phyloP scores from a whole-genome alignment of 2,888 invertebrate genomes.

The Graphium colonna region DNA sequence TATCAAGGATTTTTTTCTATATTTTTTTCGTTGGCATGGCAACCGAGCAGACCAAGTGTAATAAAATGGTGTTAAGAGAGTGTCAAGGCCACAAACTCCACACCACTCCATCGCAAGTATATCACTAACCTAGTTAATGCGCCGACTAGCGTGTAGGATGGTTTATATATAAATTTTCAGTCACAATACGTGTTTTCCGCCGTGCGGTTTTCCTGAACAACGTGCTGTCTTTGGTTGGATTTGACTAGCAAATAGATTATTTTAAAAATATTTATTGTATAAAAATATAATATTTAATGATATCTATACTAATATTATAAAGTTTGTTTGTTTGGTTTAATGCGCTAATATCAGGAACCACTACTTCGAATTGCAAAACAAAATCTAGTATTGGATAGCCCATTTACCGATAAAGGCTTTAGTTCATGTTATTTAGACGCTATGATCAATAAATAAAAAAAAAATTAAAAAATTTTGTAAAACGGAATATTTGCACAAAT shows the following conservation, averaged over 20 bases:
- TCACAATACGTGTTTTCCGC: conserved; percentile 26
- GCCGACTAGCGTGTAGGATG: conserved; percentile 37
- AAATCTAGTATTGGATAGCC: too few species aligned
- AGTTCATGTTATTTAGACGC: too few species aligned
- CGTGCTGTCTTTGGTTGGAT: background rate
- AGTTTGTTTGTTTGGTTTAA: too few species aligned
- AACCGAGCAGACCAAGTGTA: background rate
- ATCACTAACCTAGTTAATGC: conserved; percentile 20
- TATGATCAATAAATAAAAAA: too few species aligned
- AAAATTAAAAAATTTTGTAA: too few species aligned
- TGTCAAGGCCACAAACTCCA: conserved; percentile 19
- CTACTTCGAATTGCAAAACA: too few species aligned
- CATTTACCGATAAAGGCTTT: too few species aligned
- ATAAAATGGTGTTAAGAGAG: conserved; percentile 9
- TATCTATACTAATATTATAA: too few species aligned
- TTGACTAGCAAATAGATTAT: background rate
- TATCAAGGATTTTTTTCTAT: too few species aligned
- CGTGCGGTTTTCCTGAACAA: conserved; percentile 4
- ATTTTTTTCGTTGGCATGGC: too few species aligned
- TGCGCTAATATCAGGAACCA: too few species aligned
- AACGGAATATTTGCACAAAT: too few species aligned
- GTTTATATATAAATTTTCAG: conserved; percentile 50
- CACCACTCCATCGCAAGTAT: conserved; percentile 11
- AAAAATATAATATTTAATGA: background rate
- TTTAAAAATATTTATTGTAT: background rate